Percentiles rank a stretch among this genome's conserved stretches.
Conservation (phyloP, 2,113 vertebrate genomes). For the Leiothrix lutea region DNA sequence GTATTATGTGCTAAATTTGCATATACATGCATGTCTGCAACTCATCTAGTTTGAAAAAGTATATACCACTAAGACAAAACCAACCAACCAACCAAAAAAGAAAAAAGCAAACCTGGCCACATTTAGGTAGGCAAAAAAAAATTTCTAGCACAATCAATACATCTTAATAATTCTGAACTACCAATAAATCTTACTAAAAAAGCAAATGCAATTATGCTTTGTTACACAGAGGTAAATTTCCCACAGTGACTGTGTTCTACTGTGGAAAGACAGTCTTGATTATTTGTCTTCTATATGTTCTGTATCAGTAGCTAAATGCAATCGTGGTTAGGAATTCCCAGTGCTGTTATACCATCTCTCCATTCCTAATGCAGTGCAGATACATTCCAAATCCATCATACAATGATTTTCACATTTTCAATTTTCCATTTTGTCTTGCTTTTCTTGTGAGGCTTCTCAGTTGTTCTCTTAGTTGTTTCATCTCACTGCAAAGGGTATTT, state of each 20-base stretch:
- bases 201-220: background rate
- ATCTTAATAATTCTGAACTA: background rate
- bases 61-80: background rate
- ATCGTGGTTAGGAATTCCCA: background rate
- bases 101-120: background rate
- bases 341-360: background rate
- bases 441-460: background rate
- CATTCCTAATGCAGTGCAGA: background rate
- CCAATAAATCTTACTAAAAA: background rate
- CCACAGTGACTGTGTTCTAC: background rate
- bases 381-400: background rate
- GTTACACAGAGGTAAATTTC: background rate
- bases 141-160: background rate
- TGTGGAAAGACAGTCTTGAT: background rate
- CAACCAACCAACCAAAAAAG: background rate
- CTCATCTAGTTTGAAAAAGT: background rate
- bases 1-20: constrained; percentile 1
- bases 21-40: background rate
- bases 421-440: background rate
- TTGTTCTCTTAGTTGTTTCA: background rate
- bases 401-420: background rate
- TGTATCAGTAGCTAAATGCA: background rate
- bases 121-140: background rate
- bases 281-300: background rate
- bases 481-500: background rate